phyloP scores from a whole-genome alignment of 1,140 invertebrate species.

The Hyles euphorbiae region DNA sequence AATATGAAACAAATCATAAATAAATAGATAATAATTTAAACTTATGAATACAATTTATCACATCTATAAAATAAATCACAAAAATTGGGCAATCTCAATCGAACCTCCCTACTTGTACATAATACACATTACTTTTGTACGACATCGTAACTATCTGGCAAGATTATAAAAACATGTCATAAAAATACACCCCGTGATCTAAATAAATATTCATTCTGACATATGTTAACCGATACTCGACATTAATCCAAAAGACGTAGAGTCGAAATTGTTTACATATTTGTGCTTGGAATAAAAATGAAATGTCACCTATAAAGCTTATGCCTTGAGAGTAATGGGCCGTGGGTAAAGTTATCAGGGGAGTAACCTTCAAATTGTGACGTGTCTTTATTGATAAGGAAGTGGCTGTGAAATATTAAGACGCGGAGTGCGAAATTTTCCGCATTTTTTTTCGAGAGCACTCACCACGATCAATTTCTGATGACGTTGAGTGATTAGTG shows the following conservation, averaged over 20 bases:
- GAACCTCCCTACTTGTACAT: too few relatives aligned
- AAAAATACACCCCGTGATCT: constrained; percentile 18
- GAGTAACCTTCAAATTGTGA: constrained; percentile 4
- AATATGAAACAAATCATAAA: too few relatives aligned
- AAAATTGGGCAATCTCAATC: too few relatives aligned
- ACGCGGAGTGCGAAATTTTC: background rate
- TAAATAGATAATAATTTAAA: too few relatives aligned
- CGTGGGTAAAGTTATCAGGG: constrained; percentile 7
- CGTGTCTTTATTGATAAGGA: constrained; percentile 10
- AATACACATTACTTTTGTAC: constrained; percentile 6
- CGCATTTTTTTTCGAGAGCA: too few relatives aligned
- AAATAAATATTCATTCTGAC: constrained; percentile 23
- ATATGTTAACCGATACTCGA: background rate
- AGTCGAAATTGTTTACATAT: background rate
- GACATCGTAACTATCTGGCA: constrained; percentile 17
- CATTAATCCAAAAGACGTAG: background rate
- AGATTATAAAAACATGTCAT: constrained; percentile 26
- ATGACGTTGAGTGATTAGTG: too few relatives aligned
- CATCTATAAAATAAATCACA: too few relatives aligned
- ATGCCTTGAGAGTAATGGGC: constrained; percentile 8
- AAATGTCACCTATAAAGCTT: constrained; percentile 6
- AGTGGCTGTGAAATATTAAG: constrained; percentile 8
- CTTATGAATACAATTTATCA: too few relatives aligned
- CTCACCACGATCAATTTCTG: too few relatives aligned
- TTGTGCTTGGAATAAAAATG: constrained; percentile 2